Evolutionary conservation across 2,888 invertebrate genomes (phyloP), one percentile per base, ranked within the genome.

Genomic region (Iselma pallidipennis): DNA sequence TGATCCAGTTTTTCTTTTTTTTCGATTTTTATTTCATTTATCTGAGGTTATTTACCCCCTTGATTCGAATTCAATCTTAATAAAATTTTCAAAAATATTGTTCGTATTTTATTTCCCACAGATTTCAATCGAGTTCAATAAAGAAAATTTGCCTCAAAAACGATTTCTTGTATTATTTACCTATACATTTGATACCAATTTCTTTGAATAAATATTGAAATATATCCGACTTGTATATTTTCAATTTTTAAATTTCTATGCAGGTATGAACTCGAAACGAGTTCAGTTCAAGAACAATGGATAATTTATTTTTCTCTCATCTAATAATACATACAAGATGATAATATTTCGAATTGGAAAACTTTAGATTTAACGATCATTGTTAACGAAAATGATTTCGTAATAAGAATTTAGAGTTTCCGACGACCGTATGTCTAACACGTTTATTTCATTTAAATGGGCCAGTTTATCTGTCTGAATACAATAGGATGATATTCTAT

Each of bases 401-500:
- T 25, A 49, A 25, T 19, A 28, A 19, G 29, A 29, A 31, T 31
- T 51, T 51, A 10, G 2, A 29, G 9, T 37, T 37, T n/a, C 4
- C 42, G 14, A 37, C 42, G 42, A 37, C 42, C 42, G 42, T 4
- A n/a, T 37, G 2, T n/a, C 16, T 37, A 12, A 9, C 33, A 31
- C 6, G 16, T 37, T 37, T 37, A n/a, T 16, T n/a, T 37, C 42
- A 37, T 37, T 37, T 48, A 55, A 48, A 48, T 55, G 49, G 48
- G 48, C 55, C 25, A 55, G 45, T 48, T 55, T 45, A 48, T 55
- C 55, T 55, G 23, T 37, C 5, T 7, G 55, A 55, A 55, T 55
- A 48, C 49, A 48, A 55, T 48, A 48, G 29, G 7, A 48, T 26
- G 6, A 9, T 45, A 25, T 42, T 48, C 48, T 5, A 55, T 55